Evolutionary conservation across 1,140 invertebrate species (phyloP), one percentile per base, ranked within the genome.

Genomic region (Helicoverpa zea): DNA sequence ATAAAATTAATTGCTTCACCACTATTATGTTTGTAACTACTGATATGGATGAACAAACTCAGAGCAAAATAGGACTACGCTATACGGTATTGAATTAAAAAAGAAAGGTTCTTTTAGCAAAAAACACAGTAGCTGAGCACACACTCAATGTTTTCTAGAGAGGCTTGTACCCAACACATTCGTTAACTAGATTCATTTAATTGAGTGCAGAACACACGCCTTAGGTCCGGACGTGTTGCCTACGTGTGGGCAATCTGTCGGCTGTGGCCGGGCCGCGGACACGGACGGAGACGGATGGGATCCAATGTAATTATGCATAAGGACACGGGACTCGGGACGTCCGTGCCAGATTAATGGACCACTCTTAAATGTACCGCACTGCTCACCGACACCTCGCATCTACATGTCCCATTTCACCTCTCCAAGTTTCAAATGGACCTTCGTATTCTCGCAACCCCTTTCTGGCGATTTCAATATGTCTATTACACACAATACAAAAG

Each of bases 271-370:
- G 47, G 16, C 16, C n/a, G 54, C 29, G 79, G 14, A 80, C 59
- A 74, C 43, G 74, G 47, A 72, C 64, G 12, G 16, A 64, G 79
- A 74, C 68, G 58, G 79, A 80, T 66, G 68, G 76, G 58, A 56
- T 35, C 30, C 58, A 64, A 56, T 74, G 70, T 80, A 80, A 80
- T 80, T 80, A 80, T 80, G 79, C 70, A 80, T 80, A 80, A 80
- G 70, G 70, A 80, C 79, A 80, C 78, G 30, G 63, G 47, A 30
- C 49, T 72, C 70, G 30, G 47, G 70, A 16, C 77, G 61, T 58
- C 58, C 70, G 74, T 63, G 70, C 49, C 59, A 64, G 59, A 80
- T 80, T 80, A 74, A 74, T 74, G 58, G 79, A 80, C 58, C 58
- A 54, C 58, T 80, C 70, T 63, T 63, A 51, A 12, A 61, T 51